Evolutionary conservation across 2,888 invertebrate genomes (phyloP).

Genomic region (Troides aeacus): DNA sequence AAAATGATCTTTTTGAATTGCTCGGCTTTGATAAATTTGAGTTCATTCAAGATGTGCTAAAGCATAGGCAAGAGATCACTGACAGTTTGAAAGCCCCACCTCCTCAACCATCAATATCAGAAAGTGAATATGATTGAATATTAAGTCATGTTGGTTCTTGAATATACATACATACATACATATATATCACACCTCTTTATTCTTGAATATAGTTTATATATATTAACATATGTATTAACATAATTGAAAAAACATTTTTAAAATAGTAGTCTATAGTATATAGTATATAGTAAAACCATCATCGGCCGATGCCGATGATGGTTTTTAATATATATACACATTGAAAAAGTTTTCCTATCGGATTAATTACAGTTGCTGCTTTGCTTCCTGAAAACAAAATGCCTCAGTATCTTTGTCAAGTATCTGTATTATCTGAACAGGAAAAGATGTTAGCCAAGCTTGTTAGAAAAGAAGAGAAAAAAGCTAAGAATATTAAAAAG

Average conservation of each 20-base stretch:
- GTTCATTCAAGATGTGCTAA: slow-evolving; percentile 83
- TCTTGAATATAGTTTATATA: too few species aligned
- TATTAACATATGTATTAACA: too few species aligned
- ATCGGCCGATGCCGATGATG: too few species aligned
- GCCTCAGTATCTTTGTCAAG: slow-evolving; percentile 88
- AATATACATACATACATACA: too few species aligned
- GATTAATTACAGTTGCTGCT: slow-evolving; percentile 46
- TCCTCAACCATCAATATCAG: slow-evolving; percentile 56
- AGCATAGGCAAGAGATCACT: slow-evolving; percentile 80
- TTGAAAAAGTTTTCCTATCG: neutral
- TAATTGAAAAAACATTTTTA: too few species aligned
- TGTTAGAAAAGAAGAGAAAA: slow-evolving; percentile 91
- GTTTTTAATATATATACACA: neutral
- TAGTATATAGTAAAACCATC: too few species aligned
- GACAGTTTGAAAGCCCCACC: slow-evolving; percentile 55
- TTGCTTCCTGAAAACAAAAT: slow-evolving; percentile 69
- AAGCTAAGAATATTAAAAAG: slow-evolving; percentile 73
- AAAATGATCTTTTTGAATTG: slow-evolving; percentile 92
- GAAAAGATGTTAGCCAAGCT: slow-evolving; percentile 89
- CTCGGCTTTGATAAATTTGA: slow-evolving; percentile 93
- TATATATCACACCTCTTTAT: too few species aligned
- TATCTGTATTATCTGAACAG: slow-evolving; percentile 90
- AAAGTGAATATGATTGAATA: slow-evolving; percentile 49
- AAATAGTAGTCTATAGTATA: too few species aligned
- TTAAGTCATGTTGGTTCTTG: neutral